These are phyloP conservation scores for Agrypnus murinus DNA, from an alignment of 2,888 invertebrate species.

Conservation along the genomic window DNA sequence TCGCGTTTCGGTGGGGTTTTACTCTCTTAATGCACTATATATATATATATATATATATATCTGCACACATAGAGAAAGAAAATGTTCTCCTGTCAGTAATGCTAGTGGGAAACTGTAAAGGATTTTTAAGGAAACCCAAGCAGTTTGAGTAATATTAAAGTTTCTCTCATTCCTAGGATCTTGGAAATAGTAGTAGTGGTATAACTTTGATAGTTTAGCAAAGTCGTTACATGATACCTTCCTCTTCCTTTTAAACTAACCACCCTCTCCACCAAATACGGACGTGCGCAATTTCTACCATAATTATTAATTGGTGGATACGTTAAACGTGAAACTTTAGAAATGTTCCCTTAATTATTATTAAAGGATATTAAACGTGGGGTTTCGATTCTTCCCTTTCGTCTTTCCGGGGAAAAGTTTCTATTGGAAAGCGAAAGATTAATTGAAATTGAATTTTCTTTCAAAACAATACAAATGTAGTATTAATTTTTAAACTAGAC, in stretches of 20 bases:
- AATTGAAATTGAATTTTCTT: no score
- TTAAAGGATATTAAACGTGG: conserved; percentile 3
- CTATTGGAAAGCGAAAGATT: no score
- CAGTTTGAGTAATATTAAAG: background rate
- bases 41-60: no score
- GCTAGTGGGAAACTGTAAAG: background rate
- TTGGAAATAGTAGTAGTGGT: no score
- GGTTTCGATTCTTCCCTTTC: background rate
- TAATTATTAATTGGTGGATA: conserved; percentile 6
- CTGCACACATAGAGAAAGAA: no score
- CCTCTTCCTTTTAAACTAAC: background rate
- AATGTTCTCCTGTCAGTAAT: no score
- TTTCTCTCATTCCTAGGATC: no score
- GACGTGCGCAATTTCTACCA: conserved; percentile 7
- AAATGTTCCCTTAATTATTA: background rate
- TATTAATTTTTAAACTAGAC: no score
- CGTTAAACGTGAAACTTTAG: background rate
- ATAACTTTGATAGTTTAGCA: conserved; percentile 10
- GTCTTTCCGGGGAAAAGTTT: no score
- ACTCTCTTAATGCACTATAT: conserved; percentile 19
- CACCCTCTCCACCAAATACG: background rate
- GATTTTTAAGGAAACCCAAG: conserved; percentile 10
- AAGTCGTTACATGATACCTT: background rate
- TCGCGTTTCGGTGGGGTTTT: conserved; percentile 41
- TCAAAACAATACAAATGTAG: no score